phyloP scores from a whole-genome alignment of 2,888 invertebrate species.

The Andrena camellia region DNA sequence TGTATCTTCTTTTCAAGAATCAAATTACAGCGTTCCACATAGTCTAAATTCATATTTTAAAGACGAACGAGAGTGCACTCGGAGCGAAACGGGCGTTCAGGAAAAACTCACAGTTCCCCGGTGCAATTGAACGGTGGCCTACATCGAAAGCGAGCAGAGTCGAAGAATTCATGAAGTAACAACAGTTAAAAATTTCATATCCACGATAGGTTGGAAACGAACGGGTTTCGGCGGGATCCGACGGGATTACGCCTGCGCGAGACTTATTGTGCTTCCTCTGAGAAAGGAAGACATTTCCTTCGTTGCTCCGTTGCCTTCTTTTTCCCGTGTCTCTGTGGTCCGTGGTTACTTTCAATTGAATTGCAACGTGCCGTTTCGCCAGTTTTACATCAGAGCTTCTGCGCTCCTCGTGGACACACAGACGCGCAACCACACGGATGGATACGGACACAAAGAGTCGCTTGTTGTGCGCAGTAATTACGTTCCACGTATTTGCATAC shows the following conservation, averaged over 20 bases:
- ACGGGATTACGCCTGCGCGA: background rate
- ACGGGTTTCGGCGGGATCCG: conserved; percentile 11
- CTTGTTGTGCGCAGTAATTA: conserved; percentile 28
- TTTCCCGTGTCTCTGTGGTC: conserved; percentile 8
- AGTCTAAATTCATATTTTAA: background rate
- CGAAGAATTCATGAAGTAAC: background rate
- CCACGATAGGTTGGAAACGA: conserved; percentile 5
- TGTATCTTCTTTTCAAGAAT: no score
- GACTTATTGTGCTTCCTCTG: conserved; percentile 30
- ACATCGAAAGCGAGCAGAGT: background rate
- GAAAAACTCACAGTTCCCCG: background rate
- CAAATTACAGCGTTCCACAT: no score
- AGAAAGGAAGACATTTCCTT: conserved; percentile 24
- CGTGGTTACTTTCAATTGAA: conserved; percentile 24
- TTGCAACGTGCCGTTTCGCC: conserved; percentile 5
- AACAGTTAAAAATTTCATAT: conserved; percentile 36
- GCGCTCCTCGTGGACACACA: background rate
- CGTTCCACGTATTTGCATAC: conserved; percentile 34
- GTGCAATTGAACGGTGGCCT: background rate
- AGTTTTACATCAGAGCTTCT: conserved; percentile 9
- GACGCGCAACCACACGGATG: background rate
- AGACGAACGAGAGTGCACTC: background rate
- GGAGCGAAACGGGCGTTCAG: background rate
- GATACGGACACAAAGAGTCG: background rate
- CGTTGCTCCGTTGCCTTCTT: background rate